Evolutionary conservation across 64 coral and sea anemone genomes (phyloP).

Genomic region (Montipora capricornis): DNA sequence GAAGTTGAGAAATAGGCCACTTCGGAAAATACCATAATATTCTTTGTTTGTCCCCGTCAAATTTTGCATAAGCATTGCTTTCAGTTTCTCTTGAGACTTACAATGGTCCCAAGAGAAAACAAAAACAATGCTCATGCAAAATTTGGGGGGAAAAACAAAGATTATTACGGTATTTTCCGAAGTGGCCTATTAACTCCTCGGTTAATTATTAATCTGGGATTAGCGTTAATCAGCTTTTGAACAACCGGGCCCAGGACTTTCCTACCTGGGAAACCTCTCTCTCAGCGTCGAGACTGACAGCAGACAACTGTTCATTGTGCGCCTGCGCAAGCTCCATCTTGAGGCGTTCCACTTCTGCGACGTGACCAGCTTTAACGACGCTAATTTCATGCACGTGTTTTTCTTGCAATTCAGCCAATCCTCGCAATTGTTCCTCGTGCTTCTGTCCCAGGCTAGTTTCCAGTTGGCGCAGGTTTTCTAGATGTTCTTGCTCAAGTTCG

Average conservation of each 20-base stretch:
- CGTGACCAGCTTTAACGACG: slow-evolving; percentile 48
- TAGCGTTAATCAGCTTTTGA: too few species aligned
- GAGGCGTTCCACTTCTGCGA: slow-evolving; percentile 34
- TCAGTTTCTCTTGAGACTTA: too few species aligned
- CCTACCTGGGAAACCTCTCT: slow-evolving; percentile 56
- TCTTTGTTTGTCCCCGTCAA: too few species aligned
- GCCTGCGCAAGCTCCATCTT: slow-evolving; percentile 18
- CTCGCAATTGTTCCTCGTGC: slow-evolving; percentile 83
- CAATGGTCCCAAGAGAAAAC: too few species aligned
- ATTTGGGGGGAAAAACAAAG: too few species aligned
- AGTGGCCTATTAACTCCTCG: too few species aligned
- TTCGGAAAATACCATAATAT: too few species aligned
- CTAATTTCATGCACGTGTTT: slow-evolving; percentile 84
- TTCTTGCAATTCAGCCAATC: slow-evolving; percentile 76
- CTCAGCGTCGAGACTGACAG: slow-evolving; percentile 49
- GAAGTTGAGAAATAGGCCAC: too few species aligned
- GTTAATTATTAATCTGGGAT: too few species aligned
- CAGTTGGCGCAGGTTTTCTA: slow-evolving; percentile 90
- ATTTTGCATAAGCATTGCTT: too few species aligned
- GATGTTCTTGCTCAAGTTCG: slow-evolving; percentile 94
- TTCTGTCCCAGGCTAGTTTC: slow-evolving; percentile 79
- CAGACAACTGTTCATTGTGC: slow-evolving; percentile 62
- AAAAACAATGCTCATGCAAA: too few species aligned
- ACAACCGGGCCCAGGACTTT: background rate
- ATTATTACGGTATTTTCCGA: too few species aligned